Evolutionary conservation across 2,888 invertebrate genomes (phyloP), one percentile per base, ranked within the genome.

Genomic region (Erebia ligea): DNA sequence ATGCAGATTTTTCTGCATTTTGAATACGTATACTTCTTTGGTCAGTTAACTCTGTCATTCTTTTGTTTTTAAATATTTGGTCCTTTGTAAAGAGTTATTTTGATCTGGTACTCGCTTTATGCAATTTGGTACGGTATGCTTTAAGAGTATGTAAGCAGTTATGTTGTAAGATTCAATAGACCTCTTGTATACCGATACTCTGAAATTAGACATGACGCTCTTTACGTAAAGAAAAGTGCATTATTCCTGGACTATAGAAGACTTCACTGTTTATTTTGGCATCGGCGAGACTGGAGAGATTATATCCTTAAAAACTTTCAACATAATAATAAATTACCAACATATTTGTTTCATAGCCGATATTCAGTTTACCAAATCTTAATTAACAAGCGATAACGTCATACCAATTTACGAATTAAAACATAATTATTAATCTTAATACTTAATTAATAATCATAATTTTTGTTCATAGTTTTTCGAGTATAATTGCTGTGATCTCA

Each of bases 301-400:
- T 19, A 45, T 9, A 56, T 42, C 19, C 56, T 17, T 34, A 11
- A 54, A 34, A 64, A 48, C 50, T 58, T 64, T 58, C 40, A 57
- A 19, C 50, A 50, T 52, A 64, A 50, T 64, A 25, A 69, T 56
- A 57, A 64, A 69, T 58, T 50, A 64, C 25, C 63, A 64, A 13
- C 40, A 19, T 45, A 25, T 62, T 48, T 15, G 45, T 48, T 15
- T 62, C 21, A 48, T 21, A 6, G 62, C 21, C 45, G 48, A 8
- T 10, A 52, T 64, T 34, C 21, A 8, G 13, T 48, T 21, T 21
- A 48, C 19, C 66, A 63, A 66, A 54, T 50, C 45, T 62, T 57
- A 62, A 65, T 69, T 69, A 67, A 42, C 58, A 73, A 72, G 72
- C 76, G 75, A 76, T 73, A 76, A 78, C 78, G 77, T 77, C 77